Evolutionary conservation across 1,140 invertebrate genomes (phyloP).

Genomic region (Eumeta japonica): DNA sequence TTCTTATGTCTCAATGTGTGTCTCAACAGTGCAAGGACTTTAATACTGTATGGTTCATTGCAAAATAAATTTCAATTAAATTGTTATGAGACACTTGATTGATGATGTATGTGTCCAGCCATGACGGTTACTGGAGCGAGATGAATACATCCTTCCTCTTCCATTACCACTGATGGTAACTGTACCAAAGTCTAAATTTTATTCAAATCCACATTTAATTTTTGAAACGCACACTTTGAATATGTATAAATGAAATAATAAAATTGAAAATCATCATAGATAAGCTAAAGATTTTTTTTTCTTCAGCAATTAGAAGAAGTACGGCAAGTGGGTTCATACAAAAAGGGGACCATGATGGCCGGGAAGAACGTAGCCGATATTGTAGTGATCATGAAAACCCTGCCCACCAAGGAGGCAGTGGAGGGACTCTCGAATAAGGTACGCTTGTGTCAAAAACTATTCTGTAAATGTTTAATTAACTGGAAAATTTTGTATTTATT

Average conservation of each 20-base stretch:
- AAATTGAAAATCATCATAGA: background rate
- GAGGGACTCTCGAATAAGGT: slow-evolving; percentile 89
- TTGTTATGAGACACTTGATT: too few species aligned
- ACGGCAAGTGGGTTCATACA: slow-evolving; percentile 93
- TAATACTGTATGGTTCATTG: too few species aligned
- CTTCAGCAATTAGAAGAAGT: slow-evolving; percentile 94
- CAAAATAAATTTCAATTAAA: too few species aligned
- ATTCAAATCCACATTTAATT: too few species aligned
- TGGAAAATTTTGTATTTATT: background rate
- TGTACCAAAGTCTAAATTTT: too few species aligned
- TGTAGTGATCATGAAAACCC: slow-evolving; percentile 96
- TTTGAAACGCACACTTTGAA: background rate
- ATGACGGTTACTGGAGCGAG: too few species aligned
- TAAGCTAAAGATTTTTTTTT: slow-evolving; percentile 11
- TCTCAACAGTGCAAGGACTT: too few species aligned
- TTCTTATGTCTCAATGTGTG: too few species aligned
- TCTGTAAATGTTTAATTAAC: too few species aligned
- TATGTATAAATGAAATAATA: slow-evolving; percentile 1
- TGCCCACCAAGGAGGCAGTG: slow-evolving; percentile 94
- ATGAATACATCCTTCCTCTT: too few species aligned
- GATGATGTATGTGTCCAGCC: too few species aligned
- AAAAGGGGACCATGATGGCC: slow-evolving; percentile 96
- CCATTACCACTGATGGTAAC: too few species aligned
- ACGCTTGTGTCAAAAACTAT: slow-evolving; percentile 23
- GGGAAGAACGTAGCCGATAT: slow-evolving; percentile 95